Percentiles rank a stretch among this genome's conserved stretches.
Evolutionary conservation across 2,113 vertebrate genomes (phyloP).

Genomic region (Choloepus hoffmanni): DNA sequence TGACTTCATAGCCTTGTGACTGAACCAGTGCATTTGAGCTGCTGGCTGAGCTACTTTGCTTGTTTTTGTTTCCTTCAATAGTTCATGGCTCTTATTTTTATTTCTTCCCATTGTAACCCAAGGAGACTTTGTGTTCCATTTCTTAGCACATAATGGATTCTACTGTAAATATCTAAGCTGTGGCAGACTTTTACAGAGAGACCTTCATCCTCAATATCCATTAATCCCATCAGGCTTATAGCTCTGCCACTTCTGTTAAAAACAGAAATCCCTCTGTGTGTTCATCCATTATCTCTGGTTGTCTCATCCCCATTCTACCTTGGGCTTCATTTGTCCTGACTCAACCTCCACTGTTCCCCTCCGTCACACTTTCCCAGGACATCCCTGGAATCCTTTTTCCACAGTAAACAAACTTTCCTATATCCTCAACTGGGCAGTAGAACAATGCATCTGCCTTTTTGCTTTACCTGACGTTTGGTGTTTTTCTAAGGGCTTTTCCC

Average conservation of each 20-base stretch:
- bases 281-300: background rate
- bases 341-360: background rate
- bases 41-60: background rate
- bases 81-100: background rate
- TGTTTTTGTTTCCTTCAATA: background rate
- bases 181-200: background rate
- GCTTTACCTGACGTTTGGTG: background rate
- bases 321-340: background rate
- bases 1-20: background rate
- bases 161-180: background rate
- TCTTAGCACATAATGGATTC: background rate
- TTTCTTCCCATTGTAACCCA: background rate
- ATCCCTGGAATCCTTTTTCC: background rate
- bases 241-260: background rate
- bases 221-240: background rate
- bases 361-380: background rate
- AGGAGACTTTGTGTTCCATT: background rate
- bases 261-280: background rate
- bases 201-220: background rate
- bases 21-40: background rate
- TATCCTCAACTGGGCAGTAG: background rate
- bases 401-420: background rate
- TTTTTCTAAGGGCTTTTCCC: background rate
- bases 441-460: background rate
- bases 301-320: background rate